Percentiles rank a stretch among this genome's conserved stretches.
Conservation (phyloP, 2,888 invertebrate species). For the Ennomos quercinarius region DNA sequence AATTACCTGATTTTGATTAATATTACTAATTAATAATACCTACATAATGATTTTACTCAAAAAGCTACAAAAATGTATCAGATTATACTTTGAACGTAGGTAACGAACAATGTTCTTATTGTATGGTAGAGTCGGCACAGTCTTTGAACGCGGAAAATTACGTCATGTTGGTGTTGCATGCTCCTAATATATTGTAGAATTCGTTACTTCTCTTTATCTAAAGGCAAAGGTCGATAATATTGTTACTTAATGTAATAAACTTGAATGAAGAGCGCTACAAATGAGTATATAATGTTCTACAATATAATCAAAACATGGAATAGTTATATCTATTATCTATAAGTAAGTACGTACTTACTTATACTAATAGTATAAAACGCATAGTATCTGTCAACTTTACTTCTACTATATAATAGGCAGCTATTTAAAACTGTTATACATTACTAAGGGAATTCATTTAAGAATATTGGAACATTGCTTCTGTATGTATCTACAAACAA, state of each 20-base stretch:
- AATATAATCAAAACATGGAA: constrained; percentile 7
- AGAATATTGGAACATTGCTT: too few species aligned
- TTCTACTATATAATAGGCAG: too few species aligned
- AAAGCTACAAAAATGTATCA: constrained; percentile 30
- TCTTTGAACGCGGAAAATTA: constrained; percentile 49
- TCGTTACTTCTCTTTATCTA: constrained; percentile 46
- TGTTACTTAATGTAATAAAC: constrained; percentile 45
- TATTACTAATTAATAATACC: too few species aligned
- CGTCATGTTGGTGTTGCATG: constrained; percentile 51
- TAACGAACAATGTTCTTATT: constrained; percentile 17
- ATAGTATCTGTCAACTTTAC: too few species aligned
- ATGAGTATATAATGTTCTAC: constrained; percentile 27
- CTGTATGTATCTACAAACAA: too few species aligned
- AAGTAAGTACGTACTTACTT: too few species aligned
- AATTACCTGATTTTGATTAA: too few species aligned
- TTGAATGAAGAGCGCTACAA: constrained; percentile 45
- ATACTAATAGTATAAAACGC: too few species aligned
- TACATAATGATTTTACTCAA: too few species aligned
- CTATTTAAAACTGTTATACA: too few species aligned
- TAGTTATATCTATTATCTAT: too few species aligned
- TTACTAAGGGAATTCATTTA: too few species aligned
- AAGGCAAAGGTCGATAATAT: constrained; percentile 55
- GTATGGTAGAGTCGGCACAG: constrained; percentile 47
- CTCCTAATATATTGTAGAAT: constrained; percentile 49
- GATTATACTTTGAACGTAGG: constrained; percentile 4